These are phyloP conservation scores for Pelecanus crispus DNA, from an alignment of 2,113 vertebrate genomes.

Conservation along the genomic window DNA sequence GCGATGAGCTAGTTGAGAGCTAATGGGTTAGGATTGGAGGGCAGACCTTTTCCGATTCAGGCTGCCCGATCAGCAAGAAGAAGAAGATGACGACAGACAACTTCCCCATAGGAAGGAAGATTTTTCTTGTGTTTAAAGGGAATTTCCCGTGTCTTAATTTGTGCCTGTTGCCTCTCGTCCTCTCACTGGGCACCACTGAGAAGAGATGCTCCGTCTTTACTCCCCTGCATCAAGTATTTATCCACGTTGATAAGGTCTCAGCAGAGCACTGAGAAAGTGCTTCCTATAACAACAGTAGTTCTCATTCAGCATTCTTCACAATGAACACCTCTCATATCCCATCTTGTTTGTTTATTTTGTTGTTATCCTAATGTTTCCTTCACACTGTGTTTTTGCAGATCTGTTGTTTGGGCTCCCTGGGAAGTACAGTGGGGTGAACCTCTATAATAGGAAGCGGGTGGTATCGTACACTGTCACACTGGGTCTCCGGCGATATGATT, in stretches of 20 bases:
- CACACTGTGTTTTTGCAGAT: slow-evolving; percentile 66
- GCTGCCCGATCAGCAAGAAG: background rate
- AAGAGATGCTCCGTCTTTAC: background rate
- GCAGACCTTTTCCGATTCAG: background rate
- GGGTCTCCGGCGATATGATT: slow-evolving; percentile 84
- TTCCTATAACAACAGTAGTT: fast-evolving
- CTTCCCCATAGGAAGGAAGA: background rate
- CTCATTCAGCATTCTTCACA: background rate
- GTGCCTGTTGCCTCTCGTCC: background rate
- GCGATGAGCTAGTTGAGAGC: background rate
- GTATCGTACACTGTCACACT: slow-evolving; percentile 91
- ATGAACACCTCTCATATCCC: fast-evolving
- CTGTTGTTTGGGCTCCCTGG: slow-evolving; percentile 91
- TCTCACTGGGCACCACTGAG: background rate
- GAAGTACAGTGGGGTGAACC: slow-evolving; percentile 87
- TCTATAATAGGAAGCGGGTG: slow-evolving; percentile 83
- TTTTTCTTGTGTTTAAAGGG: background rate
- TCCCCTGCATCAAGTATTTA: background rate
- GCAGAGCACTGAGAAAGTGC: background rate
- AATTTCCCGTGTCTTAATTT: background rate
- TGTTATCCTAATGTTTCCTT: fast-evolving
- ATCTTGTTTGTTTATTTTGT: no score
- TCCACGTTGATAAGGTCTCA: fast-evolving
- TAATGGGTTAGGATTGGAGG: background rate
- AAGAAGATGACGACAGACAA: background rate